These are phyloP conservation scores for Helostoma temminkii DNA, from an alignment of 2,797 vertebrate genomes.

Conservation along the genomic window DNA sequence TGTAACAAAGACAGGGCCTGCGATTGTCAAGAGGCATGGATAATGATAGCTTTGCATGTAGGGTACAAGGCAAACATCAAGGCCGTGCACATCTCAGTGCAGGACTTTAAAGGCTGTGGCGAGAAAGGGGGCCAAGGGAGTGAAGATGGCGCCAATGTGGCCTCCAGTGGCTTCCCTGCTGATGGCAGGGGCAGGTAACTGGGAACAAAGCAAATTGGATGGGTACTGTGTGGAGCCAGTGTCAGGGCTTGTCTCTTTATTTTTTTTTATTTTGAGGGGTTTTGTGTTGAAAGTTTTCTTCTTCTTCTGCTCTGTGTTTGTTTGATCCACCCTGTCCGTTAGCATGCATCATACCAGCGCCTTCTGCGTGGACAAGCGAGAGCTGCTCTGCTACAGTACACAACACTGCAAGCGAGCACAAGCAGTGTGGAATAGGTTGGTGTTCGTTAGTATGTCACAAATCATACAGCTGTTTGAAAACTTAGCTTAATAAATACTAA, in stretches of 20 bases:
- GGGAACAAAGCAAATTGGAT: slow-evolving; percentile 81
- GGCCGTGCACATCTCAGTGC: slow-evolving; percentile 74
- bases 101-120: slow-evolving; percentile 80
- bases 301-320: slow-evolving; percentile 44
- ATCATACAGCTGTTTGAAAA: background rate
- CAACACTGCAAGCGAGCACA: slow-evolving; percentile 24
- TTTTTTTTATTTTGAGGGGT: slow-evolving; percentile 45
- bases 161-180: slow-evolving; percentile 72
- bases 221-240: slow-evolving; percentile 50
- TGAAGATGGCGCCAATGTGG: slow-evolving; percentile 69
- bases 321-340: slow-evolving; percentile 61
- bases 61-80: slow-evolving; percentile 86
- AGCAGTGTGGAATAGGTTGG: too few relatives aligned
- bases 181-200: slow-evolving; percentile 81
- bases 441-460: too few relatives aligned
- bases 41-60: slow-evolving; percentile 88
- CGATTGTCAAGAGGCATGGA: slow-evolving; percentile 87
- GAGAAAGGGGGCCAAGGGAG: slow-evolving; percentile 69
- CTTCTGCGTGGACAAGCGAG: slow-evolving; percentile 28
- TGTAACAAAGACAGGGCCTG: slow-evolving; percentile 83
- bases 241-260: slow-evolving; percentile 46
- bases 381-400: slow-evolving; percentile 1
- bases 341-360: slow-evolving; percentile 36
- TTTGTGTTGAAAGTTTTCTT: slow-evolving; percentile 60
- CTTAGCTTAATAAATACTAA: background rate